Conservation (phyloP, 2,797 vertebrate species). For the Acipenser transmontanus region DNA sequence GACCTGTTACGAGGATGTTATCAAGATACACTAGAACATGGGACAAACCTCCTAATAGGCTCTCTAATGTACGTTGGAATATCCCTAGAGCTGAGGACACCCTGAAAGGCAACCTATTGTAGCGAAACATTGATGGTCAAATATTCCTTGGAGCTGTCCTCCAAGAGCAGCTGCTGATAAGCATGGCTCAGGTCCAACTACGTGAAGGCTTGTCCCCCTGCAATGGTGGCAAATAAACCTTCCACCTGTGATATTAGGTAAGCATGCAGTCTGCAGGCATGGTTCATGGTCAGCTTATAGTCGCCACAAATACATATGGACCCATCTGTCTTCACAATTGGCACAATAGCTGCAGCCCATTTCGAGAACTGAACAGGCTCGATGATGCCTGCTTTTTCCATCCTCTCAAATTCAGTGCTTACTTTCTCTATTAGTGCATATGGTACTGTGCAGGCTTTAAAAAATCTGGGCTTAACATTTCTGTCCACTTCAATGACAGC, state of each 20-base stretch:
- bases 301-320: background rate
- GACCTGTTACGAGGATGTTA: too few relatives aligned
- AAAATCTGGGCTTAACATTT: background rate
- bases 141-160: too few relatives aligned
- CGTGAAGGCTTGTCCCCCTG: background rate
- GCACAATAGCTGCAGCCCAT: background rate
- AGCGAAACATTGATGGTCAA: too few relatives aligned
- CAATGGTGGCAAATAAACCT: background rate
- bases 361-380: background rate
- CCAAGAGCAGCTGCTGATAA: too few relatives aligned
- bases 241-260: background rate
- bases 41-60: too few relatives aligned
- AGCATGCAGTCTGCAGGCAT: background rate
- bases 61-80: too few relatives aligned
- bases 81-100: too few relatives aligned
- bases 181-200: too few relatives aligned
- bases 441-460: background rate
- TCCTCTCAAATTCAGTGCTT: background rate
- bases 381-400: background rate
- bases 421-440: background rate
- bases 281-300: slow-evolving; percentile 1
- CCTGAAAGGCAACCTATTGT: too few relatives aligned
- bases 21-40: too few relatives aligned
- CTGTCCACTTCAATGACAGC: background rate
- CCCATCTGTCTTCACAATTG: background rate